Evolutionary conservation across 2,113 vertebrate genomes (phyloP).

Genomic region (Forbesichthys agassizii): DNA sequence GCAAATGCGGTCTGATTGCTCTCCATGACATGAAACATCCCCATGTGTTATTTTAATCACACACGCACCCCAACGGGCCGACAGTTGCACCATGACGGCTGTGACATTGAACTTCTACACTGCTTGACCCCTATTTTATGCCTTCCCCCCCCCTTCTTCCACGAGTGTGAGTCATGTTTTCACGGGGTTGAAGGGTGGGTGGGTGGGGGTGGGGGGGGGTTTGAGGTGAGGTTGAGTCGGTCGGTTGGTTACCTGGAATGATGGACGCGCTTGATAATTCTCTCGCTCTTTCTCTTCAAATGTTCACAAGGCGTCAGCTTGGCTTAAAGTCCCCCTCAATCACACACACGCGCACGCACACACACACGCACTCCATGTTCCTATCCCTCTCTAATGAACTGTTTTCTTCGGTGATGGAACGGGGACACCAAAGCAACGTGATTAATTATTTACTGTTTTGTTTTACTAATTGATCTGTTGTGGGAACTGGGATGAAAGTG

Average conservation of each 20-base stretch:
- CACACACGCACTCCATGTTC: not conserved
- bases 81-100: conserved; percentile 81
- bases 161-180: conserved; percentile 53
- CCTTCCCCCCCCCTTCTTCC: not conserved
- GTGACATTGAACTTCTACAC: conserved; percentile 83
- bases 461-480: conserved; percentile 83
- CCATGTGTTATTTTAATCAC: conserved; percentile 90
- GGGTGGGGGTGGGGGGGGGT: conserved; percentile 16
- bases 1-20: conserved; percentile 98
- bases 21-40: conserved; percentile 90
- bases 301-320: conserved; percentile 73
- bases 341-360: conserved; percentile 35
- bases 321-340: conserved; percentile 77
- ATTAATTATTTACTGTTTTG: conserved; percentile 84
- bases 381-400: conserved; percentile 73
- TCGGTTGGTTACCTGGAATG: conserved; percentile 64
- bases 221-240: not conserved
- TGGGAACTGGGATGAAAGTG: conserved; percentile 78
- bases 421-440: conserved; percentile 75
- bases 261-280: conserved; percentile 74
- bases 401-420: conserved; percentile 78
- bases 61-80: conserved; percentile 86
- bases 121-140: conserved; percentile 86
- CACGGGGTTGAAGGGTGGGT: not conserved
- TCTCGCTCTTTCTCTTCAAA: conserved; percentile 57